These are phyloP conservation scores for Graphium colonna DNA, from an alignment of 2,888 invertebrate genomes.

Conservation along the genomic window DNA sequence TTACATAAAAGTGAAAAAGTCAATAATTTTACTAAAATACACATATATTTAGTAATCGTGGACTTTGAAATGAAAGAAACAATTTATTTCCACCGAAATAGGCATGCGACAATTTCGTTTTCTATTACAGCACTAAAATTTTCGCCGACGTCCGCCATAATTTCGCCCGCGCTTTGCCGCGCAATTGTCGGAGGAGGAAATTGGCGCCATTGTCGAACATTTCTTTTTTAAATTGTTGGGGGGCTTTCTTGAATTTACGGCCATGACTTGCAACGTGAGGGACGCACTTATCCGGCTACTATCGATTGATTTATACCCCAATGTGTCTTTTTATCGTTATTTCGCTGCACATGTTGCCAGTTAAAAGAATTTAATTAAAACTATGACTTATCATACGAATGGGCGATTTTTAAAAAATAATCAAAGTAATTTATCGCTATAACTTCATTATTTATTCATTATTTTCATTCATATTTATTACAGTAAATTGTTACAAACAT, in stretches of 20 bases:
- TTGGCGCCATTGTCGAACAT: slow-evolving; percentile 77
- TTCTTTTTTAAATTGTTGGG: slow-evolving; percentile 71
- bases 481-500: no score
- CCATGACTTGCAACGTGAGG: slow-evolving; percentile 68
- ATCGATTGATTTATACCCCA: slow-evolving; percentile 47
- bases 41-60: no score
- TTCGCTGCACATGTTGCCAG: slow-evolving; percentile 23
- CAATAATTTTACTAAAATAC: no score
- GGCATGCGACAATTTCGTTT: background rate
- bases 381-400: no score
- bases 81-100: background rate
- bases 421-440: no score
- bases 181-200: slow-evolving; percentile 68
- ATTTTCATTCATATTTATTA: no score
- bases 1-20: no score
- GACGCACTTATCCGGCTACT: slow-evolving; percentile 31
- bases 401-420: no score
- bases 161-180: slow-evolving; percentile 68
- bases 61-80: no score
- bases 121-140: slow-evolving; percentile 9
- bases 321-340: slow-evolving; percentile 36
- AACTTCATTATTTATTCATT: no score
- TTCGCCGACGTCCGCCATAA: slow-evolving; percentile 39
- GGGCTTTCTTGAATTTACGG: slow-evolving; percentile 78
- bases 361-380: slow-evolving; percentile 9